phyloP scores from a whole-genome alignment of 2,797 vertebrate genomes.

The Threskiornis aethiopicus region DNA sequence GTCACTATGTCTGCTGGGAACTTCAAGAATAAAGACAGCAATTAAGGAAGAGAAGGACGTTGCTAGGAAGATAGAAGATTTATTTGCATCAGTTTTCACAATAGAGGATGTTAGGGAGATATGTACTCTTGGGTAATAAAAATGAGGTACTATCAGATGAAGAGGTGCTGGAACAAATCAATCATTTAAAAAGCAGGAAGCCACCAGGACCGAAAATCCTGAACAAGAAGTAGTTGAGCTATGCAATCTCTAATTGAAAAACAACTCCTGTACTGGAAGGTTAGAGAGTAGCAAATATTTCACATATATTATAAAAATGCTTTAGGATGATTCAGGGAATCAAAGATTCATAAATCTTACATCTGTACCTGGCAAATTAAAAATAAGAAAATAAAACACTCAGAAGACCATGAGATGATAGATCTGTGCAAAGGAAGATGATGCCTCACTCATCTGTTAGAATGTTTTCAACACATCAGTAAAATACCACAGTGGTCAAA shows the following conservation, averaged over 20 bases:
- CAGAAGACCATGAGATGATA: not conserved
- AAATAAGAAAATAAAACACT: conserved; percentile 4
- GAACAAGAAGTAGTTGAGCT: not conserved
- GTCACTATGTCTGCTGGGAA: not conserved
- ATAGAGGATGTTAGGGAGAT: conserved; percentile 8
- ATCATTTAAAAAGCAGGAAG: conserved; percentile 47
- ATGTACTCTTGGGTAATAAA: conserved; percentile 37
- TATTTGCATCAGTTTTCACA: conserved; percentile 31
- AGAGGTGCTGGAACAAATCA: conserved; percentile 47
- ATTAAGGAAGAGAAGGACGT: conserved; percentile 6
- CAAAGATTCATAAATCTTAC: not conserved
- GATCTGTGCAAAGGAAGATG: not conserved
- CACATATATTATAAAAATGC: not conserved
- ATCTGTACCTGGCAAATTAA: conserved; percentile 9
- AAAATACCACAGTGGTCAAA: not conserved
- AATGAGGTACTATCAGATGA: conserved; percentile 47
- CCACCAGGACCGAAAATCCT: not conserved
- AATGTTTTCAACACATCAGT: not conserved
- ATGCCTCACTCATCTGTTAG: not conserved
- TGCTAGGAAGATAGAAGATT: conserved; percentile 25
- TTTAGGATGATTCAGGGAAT: not conserved
- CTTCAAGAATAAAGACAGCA: not conserved
- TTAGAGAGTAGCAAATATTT: not conserved
- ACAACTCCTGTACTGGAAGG: not conserved
- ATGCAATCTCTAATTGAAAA: conserved; percentile 31